Evolutionary conservation across 2,797 vertebrate genomes (phyloP).

Genomic region (Tiaroga cobitis): DNA sequence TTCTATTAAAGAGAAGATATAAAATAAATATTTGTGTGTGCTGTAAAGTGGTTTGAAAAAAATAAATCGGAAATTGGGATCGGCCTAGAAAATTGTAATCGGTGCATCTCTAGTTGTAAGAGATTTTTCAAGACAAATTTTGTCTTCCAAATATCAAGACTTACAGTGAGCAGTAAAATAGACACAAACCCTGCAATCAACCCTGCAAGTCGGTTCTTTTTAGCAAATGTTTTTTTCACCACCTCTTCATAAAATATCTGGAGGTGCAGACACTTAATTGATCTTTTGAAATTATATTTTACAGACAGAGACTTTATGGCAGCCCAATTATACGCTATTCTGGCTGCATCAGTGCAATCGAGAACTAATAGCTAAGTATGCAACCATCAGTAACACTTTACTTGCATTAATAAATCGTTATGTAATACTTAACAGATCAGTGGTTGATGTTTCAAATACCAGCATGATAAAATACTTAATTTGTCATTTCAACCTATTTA

Average conservation of each 20-base stretch:
- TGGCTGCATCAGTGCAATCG: slow-evolving; percentile 12
- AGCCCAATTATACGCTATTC: slow-evolving; percentile 28
- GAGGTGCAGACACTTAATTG: slow-evolving; percentile 42
- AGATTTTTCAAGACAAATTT: background rate
- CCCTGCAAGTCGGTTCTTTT: slow-evolving; percentile 50
- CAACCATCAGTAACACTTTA: slow-evolving; percentile 22
- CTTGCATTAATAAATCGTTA: background rate
- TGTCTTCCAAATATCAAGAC: background rate
- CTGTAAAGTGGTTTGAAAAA: too few relatives aligned
- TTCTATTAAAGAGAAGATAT: too few relatives aligned
- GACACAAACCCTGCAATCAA: slow-evolving; percentile 1
- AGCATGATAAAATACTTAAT: background rate
- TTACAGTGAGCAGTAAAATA: background rate
- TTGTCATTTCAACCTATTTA: background rate
- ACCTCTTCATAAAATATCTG: slow-evolving; percentile 21
- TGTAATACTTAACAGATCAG: background rate
- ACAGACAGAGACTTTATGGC: slow-evolving; percentile 37
- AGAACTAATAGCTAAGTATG: background rate
- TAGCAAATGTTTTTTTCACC: slow-evolving; percentile 15
- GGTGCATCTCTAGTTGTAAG: too few relatives aligned
- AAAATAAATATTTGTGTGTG: too few relatives aligned
- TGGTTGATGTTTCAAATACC: background rate
- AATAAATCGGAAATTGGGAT: too few relatives aligned
- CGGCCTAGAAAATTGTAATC: too few relatives aligned
- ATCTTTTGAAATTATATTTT: slow-evolving; percentile 49